These are phyloP conservation scores for Drosophila colorata DNA, from an alignment of 2,888 invertebrate genomes.

Conservation along the genomic window DNA sequence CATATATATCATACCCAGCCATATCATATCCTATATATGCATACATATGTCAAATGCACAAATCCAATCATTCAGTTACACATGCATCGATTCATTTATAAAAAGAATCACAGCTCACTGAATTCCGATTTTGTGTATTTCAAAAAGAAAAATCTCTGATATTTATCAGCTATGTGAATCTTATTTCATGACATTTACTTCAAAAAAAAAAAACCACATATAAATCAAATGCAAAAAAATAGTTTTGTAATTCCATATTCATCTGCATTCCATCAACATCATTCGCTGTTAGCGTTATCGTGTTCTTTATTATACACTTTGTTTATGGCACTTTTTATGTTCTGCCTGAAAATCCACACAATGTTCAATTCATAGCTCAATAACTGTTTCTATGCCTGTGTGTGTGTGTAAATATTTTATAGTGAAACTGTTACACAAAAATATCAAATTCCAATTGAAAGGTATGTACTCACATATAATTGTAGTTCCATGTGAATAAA, in stretches of 20 bases:
- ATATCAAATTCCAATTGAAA: constrained; percentile 27
- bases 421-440: constrained; percentile 1
- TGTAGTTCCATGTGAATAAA: constrained; percentile 8
- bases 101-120: constrained; percentile 58
- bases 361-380: constrained; percentile 29
- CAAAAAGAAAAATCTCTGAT: constrained; percentile 17
- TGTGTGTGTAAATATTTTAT: constrained; percentile 37
- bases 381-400: constrained; percentile 14
- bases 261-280: constrained; percentile 29
- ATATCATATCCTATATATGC: constrained; percentile 6
- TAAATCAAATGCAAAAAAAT: background rate
- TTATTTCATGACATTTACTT: constrained; percentile 33
- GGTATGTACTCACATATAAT: constrained; percentile 52
- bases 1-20: constrained; percentile 2
- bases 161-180: constrained; percentile 31
- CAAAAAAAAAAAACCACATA: background rate
- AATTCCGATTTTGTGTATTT: constrained; percentile 20
- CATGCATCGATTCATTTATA: constrained; percentile 44
- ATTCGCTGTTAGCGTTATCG: constrained; percentile 28
- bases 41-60: constrained; percentile 48
- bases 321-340: constrained; percentile 67
- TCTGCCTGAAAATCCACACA: constrained; percentile 31
- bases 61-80: constrained; percentile 59
- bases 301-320: constrained; percentile 37
- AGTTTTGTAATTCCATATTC: constrained; percentile 38